Conservation (phyloP, 2,113 vertebrate genomes). For the Proteles cristata region DNA sequence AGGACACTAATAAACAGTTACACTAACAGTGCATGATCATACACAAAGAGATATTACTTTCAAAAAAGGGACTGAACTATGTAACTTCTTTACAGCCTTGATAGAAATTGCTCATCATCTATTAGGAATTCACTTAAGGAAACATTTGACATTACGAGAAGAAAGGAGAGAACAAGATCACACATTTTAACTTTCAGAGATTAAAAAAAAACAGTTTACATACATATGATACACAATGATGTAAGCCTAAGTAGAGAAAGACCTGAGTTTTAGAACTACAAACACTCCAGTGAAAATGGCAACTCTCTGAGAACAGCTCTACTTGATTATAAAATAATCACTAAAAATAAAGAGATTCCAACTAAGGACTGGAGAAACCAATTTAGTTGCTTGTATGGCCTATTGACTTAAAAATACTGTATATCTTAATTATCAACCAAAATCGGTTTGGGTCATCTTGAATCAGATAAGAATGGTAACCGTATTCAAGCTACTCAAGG, state of each 20-base stretch:
- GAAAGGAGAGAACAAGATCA: not conserved
- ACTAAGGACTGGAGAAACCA: not conserved
- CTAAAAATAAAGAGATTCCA: not conserved
- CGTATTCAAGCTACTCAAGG: not conserved
- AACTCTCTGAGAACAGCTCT: not conserved
- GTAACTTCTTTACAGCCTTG: not conserved
- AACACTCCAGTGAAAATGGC: not conserved
- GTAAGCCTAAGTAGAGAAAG: not conserved
- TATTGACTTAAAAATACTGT: slow-evolving; percentile 8
- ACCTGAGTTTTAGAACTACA: not conserved
- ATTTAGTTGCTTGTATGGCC: not conserved
- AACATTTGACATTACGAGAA: not conserved
- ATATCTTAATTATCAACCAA: not conserved
- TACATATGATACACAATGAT: not conserved
- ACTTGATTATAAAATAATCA: slow-evolving; percentile 15
- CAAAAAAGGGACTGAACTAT: not conserved
- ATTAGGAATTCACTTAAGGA: not conserved
- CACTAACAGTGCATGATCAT: not conserved
- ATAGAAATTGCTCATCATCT: not conserved
- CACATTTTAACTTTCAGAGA: not conserved
- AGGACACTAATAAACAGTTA: not conserved
- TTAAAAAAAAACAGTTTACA: not conserved
- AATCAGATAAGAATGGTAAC: slow-evolving; percentile 12
- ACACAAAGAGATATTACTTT: not conserved
- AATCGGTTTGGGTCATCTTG: not conserved